These are phyloP conservation scores for Chloromyia formosa DNA, from an alignment of 2,888 invertebrate species.

Conservation along the genomic window DNA sequence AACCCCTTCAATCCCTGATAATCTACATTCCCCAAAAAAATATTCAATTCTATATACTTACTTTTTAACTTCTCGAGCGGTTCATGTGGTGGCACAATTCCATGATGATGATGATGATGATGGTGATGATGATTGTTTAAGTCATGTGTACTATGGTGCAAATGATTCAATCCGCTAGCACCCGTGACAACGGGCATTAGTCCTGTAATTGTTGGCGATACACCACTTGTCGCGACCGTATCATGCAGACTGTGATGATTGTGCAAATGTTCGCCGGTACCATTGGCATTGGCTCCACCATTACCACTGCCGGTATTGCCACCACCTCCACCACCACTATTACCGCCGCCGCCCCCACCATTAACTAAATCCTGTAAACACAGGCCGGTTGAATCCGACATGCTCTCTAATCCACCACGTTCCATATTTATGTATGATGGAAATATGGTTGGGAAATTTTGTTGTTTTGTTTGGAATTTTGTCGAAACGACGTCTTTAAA, in stretches of 20 bases:
- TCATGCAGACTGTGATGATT: slow-evolving; percentile 67
- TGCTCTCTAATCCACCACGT: slow-evolving; percentile 66
- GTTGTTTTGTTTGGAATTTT: slow-evolving; percentile 62
- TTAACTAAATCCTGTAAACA: slow-evolving; percentile 77
- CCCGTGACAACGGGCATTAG: slow-evolving; percentile 65
- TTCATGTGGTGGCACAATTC: slow-evolving; percentile 69
- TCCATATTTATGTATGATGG: slow-evolving; percentile 63
- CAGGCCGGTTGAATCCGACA: slow-evolving; percentile 70
- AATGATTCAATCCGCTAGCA: slow-evolving; percentile 59
- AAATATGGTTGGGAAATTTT: slow-evolving; percentile 63
- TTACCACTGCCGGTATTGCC: slow-evolving; percentile 66
- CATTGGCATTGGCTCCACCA: slow-evolving; percentile 62
- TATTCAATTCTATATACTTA: slow-evolving; percentile 58
- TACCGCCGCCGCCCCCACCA: slow-evolving; percentile 67
- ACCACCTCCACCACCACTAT: slow-evolving; percentile 67
- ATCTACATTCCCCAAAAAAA: no score
- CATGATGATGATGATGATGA: slow-evolving; percentile 69
- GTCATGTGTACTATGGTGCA: slow-evolving; percentile 63
- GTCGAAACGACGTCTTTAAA: slow-evolving; percentile 64
- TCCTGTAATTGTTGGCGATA: slow-evolving; percentile 68
- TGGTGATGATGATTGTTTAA: slow-evolving; percentile 63
- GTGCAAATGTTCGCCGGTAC: slow-evolving; percentile 61
- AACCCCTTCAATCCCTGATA: no score
- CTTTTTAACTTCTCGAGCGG: slow-evolving; percentile 79
- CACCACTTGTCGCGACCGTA: slow-evolving; percentile 65